Percentiles rank a stretch among this genome's conserved stretches.
Evolutionary conservation across 2,888 invertebrate species (phyloP).

Genomic region (Priocnemis perturbator): DNA sequence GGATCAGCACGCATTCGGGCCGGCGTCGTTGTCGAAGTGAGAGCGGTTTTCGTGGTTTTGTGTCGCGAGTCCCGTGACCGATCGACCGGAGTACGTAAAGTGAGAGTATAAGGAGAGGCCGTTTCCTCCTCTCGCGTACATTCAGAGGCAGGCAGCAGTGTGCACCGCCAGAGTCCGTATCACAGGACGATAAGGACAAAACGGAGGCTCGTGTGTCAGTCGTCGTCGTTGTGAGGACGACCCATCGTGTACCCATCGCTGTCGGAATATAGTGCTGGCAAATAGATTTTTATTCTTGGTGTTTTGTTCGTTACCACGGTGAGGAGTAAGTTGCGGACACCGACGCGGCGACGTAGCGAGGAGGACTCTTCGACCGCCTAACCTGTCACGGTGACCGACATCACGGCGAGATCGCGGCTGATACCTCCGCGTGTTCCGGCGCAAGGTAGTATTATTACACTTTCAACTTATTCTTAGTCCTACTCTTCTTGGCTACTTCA

Average conservation of each 20-base stretch:
- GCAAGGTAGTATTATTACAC: conserved; percentile 51
- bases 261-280: conserved; percentile 41
- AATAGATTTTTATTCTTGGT: conserved; percentile 40
- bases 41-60: conserved; percentile 49
- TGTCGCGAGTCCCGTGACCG: conserved; percentile 36
- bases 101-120: conserved; percentile 31
- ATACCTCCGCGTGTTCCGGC: conserved; percentile 58
- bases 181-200: no score
- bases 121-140: conserved; percentile 1
- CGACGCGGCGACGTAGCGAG: conserved; percentile 1
- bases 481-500: background rate
- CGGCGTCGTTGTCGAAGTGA: conserved; percentile 54
- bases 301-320: conserved; percentile 49
- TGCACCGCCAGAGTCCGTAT: no score
- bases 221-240: conserved; percentile 4
- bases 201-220: background rate
- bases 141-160: background rate
- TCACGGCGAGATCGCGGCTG: conserved; percentile 56
- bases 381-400: conserved; percentile 60
- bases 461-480: background rate
- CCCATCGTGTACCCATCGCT: conserved; percentile 15
- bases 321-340: conserved; percentile 29
- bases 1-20: conserved; percentile 52
- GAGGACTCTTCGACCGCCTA: conserved; percentile 34
- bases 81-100: conserved; percentile 40